A percentile compares a stretch with the other conserved stretches of the same genome.
These are phyloP conservation scores for Steromphala cineraria DNA, from an alignment of 2,888 invertebrate species.

Conservation along the genomic window DNA sequence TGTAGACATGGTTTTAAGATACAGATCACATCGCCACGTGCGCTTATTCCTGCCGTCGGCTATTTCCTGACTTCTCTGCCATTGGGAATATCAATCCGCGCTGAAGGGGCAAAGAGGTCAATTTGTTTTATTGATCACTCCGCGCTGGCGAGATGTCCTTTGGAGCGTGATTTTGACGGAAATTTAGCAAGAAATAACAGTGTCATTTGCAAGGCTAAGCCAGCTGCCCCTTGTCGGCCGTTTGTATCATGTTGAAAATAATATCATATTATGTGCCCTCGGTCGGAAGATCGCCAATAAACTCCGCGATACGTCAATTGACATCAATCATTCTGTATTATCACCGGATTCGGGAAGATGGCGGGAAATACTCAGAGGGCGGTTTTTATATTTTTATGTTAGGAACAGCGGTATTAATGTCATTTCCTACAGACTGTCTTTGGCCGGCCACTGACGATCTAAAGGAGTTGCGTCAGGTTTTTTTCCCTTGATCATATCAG, in stretches of 20 bases:
- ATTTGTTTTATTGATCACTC: conserved; percentile 36
- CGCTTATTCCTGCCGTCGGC: conserved; percentile 37
- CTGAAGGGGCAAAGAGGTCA: conserved; percentile 35
- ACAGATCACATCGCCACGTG: conserved; percentile 31
- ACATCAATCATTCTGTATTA: conserved; percentile 17
- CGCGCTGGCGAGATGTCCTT: conserved; percentile 19
- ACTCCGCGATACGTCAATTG: conserved; percentile 14
- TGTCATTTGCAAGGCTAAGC: conserved; percentile 12
- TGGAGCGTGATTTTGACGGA: conserved; percentile 25
- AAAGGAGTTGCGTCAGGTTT: not conserved
- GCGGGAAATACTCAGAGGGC: conserved; percentile 13
- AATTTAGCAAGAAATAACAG: conserved; percentile 29
- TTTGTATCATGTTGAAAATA: conserved; percentile 20
- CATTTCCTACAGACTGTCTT: conserved; percentile 9
- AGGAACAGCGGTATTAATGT: conserved; percentile 17
- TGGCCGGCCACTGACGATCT: not conserved
- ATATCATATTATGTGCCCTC: conserved; percentile 15
- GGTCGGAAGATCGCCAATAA: conserved; percentile 17
- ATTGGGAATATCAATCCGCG: conserved; percentile 36
- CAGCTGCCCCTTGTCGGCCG: conserved; percentile 3
- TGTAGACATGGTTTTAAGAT: conserved; percentile 31
- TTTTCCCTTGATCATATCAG: conserved; percentile 3
- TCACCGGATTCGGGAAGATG: conserved; percentile 16
- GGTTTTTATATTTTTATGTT: conserved; percentile 18
- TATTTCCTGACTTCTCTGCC: conserved; percentile 38